Evolutionary conservation across 1,140 invertebrate genomes (phyloP).

Genomic region (Gonioctena quinquepunctata): DNA sequence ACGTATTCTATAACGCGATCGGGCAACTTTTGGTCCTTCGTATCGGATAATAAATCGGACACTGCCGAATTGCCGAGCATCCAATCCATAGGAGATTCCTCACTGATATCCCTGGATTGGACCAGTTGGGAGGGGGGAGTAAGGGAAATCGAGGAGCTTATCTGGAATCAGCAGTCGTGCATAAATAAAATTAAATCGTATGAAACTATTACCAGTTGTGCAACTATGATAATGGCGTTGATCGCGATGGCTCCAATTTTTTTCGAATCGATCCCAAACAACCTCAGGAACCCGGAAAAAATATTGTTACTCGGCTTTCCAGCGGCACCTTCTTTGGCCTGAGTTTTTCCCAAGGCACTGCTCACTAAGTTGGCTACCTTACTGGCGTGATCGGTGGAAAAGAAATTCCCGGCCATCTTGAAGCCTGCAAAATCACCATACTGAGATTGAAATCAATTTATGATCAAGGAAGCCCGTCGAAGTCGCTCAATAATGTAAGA

Average conservation of each 20-base stretch:
- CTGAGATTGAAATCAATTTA: no score
- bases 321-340: slow-evolving; percentile 25
- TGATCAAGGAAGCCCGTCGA: no score
- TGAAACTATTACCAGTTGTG: slow-evolving; percentile 85
- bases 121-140: slow-evolving; percentile 40
- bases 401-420: slow-evolving; percentile 66
- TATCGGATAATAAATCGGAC: slow-evolving; percentile 60
- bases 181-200: no score
- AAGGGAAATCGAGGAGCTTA: slow-evolving; percentile 57
- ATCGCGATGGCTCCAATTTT: slow-evolving; percentile 78
- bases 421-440: slow-evolving; percentile 61
- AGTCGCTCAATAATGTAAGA: no score
- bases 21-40: slow-evolving; percentile 65
- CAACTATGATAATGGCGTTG: slow-evolving; percentile 80
- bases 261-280: slow-evolving; percentile 73
- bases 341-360: slow-evolving; percentile 54
- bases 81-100: slow-evolving; percentile 59
- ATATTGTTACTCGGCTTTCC: slow-evolving; percentile 52
- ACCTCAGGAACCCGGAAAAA: slow-evolving; percentile 67
- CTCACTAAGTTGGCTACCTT: slow-evolving; percentile 59
- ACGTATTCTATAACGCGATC: slow-evolving; percentile 66
- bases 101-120: slow-evolving; percentile 40
- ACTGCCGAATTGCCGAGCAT: slow-evolving; percentile 58
- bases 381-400: slow-evolving; percentile 58
- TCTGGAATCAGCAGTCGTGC: no score